Evolutionary conservation across 2,888 invertebrate genomes (phyloP).

Genomic region (Leptopilina drosophilae): DNA sequence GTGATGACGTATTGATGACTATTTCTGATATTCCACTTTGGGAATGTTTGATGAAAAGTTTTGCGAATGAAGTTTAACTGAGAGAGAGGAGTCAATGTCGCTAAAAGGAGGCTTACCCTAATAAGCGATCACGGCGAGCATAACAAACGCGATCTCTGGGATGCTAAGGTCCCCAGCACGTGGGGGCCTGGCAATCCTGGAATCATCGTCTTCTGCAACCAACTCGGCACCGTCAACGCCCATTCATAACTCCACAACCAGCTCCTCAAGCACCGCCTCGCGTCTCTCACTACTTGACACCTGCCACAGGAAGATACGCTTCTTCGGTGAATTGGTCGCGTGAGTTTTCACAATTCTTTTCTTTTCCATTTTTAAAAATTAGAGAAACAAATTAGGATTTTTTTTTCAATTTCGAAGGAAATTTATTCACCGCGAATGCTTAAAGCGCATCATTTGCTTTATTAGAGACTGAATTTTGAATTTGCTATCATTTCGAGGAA

Average conservation of each 20-base stretch:
- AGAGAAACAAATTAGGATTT: constrained; percentile 25
- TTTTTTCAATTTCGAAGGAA: constrained; percentile 38
- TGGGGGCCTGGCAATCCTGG: constrained; percentile 53
- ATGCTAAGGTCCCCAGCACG: constrained; percentile 72
- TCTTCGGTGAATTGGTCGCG: constrained; percentile 86
- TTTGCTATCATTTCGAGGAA: background rate
- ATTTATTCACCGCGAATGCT: background rate
- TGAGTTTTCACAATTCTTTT: constrained; percentile 77
- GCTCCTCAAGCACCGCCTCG: constrained; percentile 67
- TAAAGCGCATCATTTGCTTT: background rate
- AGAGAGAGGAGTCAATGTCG: constrained; percentile 1
- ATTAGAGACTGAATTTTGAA: background rate
- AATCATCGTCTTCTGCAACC: constrained; percentile 62
- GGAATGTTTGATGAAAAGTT: background rate
- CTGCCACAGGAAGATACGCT: constrained; percentile 85
- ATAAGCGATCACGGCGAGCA: constrained; percentile 47
- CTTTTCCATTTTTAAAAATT: background rate
- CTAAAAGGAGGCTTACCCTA: constrained; percentile 8
- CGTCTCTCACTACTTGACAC: constrained; percentile 84
- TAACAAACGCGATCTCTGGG: constrained; percentile 56
- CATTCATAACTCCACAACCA: constrained; percentile 61
- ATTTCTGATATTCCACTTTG: no score
- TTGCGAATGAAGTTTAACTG: background rate
- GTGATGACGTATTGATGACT: no score
- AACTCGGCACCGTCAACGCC: constrained; percentile 69